These are phyloP conservation scores for Spodoptera exigua DNA, from an alignment of 2,888 invertebrate genomes.

Conservation along the genomic window DNA sequence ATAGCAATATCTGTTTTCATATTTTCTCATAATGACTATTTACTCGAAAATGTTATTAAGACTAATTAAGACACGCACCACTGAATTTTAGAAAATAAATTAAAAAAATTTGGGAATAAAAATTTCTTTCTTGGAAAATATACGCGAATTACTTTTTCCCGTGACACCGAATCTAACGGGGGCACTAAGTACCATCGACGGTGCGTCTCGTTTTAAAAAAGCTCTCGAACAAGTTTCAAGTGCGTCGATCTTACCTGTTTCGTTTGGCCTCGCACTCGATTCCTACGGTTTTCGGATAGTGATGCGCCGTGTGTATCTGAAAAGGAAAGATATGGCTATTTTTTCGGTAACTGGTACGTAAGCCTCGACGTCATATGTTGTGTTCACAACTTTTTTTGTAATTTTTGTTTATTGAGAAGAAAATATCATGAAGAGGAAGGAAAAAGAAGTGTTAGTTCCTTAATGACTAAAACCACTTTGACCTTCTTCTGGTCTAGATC, in stretches of 20 bases:
- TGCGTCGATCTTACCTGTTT: conserved; percentile 63
- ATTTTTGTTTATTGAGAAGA: too few species aligned
- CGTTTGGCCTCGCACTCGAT: conserved; percentile 52
- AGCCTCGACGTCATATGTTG: too few species aligned
- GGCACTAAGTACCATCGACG: conserved; percentile 67
- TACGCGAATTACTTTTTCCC: conserved; percentile 41
- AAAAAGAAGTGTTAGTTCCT: too few species aligned
- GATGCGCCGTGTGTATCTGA: conserved; percentile 28
- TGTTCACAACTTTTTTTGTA: too few species aligned
- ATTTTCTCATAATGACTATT: conserved; percentile 20
- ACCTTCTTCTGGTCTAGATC: too few species aligned
- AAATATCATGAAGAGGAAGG: too few species aligned
- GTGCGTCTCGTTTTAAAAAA: conserved; percentile 63
- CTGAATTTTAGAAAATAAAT: conserved; percentile 7
- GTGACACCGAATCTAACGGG: conserved; percentile 52
- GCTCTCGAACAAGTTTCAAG: conserved; percentile 56
- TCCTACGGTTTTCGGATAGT: conserved; percentile 46
- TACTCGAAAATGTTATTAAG: conserved; percentile 23
- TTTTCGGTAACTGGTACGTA: too few species aligned
- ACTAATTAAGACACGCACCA: conserved; percentile 10
- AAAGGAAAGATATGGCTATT: conserved; percentile 1
- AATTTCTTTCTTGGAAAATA: conserved; percentile 21
- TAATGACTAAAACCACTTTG: too few species aligned
- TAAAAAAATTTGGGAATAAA: conserved; percentile 1
- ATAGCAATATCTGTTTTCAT: background rate